These are phyloP conservation scores for Drosophila pseudotalamancana DNA, from an alignment of 2,888 invertebrate species.

Conservation along the genomic window DNA sequence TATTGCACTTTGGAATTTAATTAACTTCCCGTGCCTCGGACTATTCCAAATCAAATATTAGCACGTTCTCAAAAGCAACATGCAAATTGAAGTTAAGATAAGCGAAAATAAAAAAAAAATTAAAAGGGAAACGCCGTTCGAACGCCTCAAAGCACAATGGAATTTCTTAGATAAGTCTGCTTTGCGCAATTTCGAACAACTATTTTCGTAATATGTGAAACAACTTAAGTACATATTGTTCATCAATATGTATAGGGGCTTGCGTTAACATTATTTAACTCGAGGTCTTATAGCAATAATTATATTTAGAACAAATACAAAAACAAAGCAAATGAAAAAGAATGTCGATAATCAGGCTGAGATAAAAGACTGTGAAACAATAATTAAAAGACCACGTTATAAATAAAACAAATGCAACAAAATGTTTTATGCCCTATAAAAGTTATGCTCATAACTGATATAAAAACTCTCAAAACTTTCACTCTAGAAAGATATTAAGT, in stretches of 20 bases:
- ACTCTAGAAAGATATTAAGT: constrained; percentile 35
- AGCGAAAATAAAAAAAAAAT: constrained; percentile 2
- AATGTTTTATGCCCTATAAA: constrained; percentile 26
- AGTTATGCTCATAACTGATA: background rate
- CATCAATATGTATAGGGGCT: constrained; percentile 1
- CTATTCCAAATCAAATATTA: constrained; percentile 39
- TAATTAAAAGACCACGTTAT: constrained; percentile 31
- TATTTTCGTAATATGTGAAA: background rate
- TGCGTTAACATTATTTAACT: constrained; percentile 28
- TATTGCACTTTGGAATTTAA: constrained; percentile 22
- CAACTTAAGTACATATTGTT: constrained; percentile 13
- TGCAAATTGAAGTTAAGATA: constrained; percentile 55
- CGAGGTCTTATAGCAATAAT: constrained; percentile 27
- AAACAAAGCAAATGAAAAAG: constrained; percentile 6
- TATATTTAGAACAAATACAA: constrained; percentile 9
- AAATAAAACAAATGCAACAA: constrained; percentile 55
- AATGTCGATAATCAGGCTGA: constrained; percentile 28
- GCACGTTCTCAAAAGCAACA: constrained; percentile 29
- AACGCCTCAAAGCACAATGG: background rate
- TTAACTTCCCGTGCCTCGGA: constrained; percentile 25
- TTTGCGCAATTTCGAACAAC: constrained; percentile 24
- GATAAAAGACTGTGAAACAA: background rate
- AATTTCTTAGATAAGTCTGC: constrained; percentile 36
- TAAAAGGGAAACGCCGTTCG: constrained; percentile 28
- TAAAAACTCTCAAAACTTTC: constrained; percentile 56